phyloP scores from a whole-genome alignment of 2,797 vertebrate genomes.

The Thamnophis elegans region DNA sequence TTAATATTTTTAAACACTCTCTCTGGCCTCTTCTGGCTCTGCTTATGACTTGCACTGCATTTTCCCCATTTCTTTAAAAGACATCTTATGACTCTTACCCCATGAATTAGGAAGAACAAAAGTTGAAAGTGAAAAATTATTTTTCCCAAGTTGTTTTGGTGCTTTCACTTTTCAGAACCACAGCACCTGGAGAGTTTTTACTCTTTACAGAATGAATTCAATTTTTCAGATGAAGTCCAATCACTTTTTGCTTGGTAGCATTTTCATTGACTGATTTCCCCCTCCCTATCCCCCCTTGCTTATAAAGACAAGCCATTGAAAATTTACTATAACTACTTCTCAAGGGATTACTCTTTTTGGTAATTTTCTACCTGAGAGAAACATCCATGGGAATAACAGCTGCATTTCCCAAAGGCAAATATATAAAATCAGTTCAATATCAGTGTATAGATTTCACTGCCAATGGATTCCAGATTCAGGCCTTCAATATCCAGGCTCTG shows the following conservation, averaged over 20 bases:
- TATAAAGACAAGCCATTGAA: conserved; percentile 63
- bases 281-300: conserved; percentile 46
- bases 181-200: conserved; percentile 37
- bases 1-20: not conserved
- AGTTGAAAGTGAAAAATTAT: conserved; percentile 29
- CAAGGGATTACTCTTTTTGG: conserved; percentile 47
- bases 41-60: not conserved
- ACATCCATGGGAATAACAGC: conserved; percentile 52
- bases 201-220: conserved; percentile 59
- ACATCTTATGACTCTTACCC: not conserved
- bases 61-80: not conserved
- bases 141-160: conserved; percentile 49
- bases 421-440: conserved; percentile 45
- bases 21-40: not conserved
- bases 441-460: conserved; percentile 37
- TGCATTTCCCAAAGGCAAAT: conserved; percentile 24
- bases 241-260: conserved; percentile 65
- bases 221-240: conserved; percentile 59
- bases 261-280: conserved; percentile 57
- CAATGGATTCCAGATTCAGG: conserved; percentile 39
- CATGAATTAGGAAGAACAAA: conserved; percentile 37
- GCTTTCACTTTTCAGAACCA: conserved; percentile 46
- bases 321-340: conserved; percentile 64
- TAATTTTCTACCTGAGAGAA: conserved; percentile 61
- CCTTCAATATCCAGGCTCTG: conserved; percentile 52